Percentiles rank a stretch among this genome's conserved stretches.
Evolutionary conservation across 2,888 invertebrate species (phyloP).

Genomic region (Lepidocyrtinus sp.): DNA sequence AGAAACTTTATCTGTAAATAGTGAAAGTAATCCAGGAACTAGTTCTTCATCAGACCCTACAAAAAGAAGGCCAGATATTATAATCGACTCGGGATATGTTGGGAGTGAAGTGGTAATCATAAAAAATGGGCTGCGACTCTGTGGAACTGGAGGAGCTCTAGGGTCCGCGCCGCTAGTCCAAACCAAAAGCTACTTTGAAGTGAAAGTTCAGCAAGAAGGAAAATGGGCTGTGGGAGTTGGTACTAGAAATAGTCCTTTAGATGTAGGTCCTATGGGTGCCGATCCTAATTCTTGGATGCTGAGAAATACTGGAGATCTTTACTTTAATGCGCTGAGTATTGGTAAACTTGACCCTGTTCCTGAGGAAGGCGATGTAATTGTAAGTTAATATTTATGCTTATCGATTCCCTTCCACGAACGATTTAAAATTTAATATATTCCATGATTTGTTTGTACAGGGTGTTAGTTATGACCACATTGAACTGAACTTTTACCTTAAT

Average conservation of each 20-base stretch:
- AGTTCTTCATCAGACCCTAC: conserved; percentile 35
- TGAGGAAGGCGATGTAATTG: conserved; percentile 93
- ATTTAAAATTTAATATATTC: too few relatives aligned
- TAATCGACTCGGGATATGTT: conserved; percentile 66
- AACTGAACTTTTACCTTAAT: conserved; percentile 94
- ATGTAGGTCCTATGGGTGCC: conserved; percentile 88
- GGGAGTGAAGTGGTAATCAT: conserved; percentile 97
- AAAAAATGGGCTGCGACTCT: conserved; percentile 92
- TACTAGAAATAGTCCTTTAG: conserved; percentile 88
- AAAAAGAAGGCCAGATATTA: conserved; percentile 57
- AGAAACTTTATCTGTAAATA: conserved; percentile 43
- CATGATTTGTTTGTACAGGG: too few relatives aligned
- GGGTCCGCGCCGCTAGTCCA: conserved; percentile 96
- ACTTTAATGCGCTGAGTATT: conserved; percentile 86
- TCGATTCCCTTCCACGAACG: too few relatives aligned
- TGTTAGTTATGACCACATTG: conserved; percentile 95
- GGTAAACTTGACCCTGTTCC: conserved; percentile 80
- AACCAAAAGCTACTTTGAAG: conserved; percentile 98
- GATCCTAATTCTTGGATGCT: conserved; percentile 95
- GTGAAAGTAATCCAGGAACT: conserved; percentile 53
- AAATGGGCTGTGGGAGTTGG: conserved; percentile 97
- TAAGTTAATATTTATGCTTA: conserved; percentile 72
- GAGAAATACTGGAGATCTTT: conserved; percentile 89
- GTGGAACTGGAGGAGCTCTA: conserved; percentile 95
- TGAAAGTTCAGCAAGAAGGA: conserved; percentile 94